These are phyloP conservation scores for Coluber constrictor DNA, from an alignment of 2,797 vertebrate species.

Conservation along the genomic window DNA sequence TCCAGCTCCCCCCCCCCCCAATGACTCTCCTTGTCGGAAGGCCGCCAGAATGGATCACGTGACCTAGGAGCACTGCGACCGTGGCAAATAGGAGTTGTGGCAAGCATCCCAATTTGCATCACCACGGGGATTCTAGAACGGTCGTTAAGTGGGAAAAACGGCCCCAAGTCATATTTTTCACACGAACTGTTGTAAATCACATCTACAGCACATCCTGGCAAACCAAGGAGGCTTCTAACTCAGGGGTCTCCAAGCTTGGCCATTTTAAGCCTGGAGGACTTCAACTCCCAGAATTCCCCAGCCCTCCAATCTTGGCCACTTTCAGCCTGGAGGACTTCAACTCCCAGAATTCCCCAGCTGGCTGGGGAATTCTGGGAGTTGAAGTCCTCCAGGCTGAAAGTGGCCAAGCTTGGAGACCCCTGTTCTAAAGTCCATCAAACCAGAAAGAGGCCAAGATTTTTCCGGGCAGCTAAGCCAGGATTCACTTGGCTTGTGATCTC, in stretches of 20 bases:
- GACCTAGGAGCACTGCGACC: background rate
- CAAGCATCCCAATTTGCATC: background rate
- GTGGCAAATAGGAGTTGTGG: background rate
- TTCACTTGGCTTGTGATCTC: background rate
- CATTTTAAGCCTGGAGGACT: too few species aligned
- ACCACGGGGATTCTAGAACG: background rate
- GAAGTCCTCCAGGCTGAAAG: too few species aligned
- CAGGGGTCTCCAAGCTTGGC: too few species aligned
- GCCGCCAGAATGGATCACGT: too few species aligned
- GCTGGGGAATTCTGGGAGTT: too few species aligned
- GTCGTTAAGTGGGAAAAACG: background rate
- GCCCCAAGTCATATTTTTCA: too few species aligned
- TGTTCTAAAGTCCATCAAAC: background rate
- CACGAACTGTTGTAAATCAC: background rate
- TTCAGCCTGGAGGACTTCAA: too few species aligned
- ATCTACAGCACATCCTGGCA: background rate
- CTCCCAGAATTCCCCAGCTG: too few species aligned
- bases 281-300: too few species aligned
- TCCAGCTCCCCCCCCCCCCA: background rate
- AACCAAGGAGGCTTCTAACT: background rate
- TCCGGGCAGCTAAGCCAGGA: background rate
- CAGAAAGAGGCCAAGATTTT: background rate
- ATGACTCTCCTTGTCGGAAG: background rate
- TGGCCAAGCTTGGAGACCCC: too few species aligned
- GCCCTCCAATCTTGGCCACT: too few species aligned